These are phyloP conservation scores for Hesperia comma DNA, from an alignment of 2,888 invertebrate species.

Conservation along the genomic window DNA sequence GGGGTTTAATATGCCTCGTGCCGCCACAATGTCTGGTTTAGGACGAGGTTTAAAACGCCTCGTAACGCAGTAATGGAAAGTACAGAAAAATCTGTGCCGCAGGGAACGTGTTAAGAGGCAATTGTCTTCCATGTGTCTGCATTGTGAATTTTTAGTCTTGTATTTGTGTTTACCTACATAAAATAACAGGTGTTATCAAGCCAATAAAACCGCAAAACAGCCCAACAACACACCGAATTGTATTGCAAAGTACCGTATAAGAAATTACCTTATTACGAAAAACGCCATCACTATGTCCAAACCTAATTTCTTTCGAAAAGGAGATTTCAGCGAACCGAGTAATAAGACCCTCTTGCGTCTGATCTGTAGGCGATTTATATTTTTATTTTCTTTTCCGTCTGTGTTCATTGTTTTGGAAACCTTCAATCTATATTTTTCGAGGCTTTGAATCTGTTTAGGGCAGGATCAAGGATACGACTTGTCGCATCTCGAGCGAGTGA, in stretches of 20 bases:
- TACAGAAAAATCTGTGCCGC: no score
- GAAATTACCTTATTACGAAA: slow-evolving; percentile 8
- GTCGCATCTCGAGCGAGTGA: neutral
- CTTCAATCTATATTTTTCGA: slow-evolving; percentile 39
- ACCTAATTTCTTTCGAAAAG: slow-evolving; percentile 38
- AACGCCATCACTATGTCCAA: slow-evolving; percentile 21
- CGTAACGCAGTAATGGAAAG: no score
- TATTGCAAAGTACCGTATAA: neutral
- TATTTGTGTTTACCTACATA: neutral
- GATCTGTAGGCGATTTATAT: slow-evolving; percentile 32
- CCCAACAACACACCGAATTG: neutral
- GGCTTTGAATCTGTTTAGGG: slow-evolving; percentile 38
- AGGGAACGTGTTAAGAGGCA: no score
- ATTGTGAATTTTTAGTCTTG: neutral
- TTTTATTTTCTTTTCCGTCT: slow-evolving; percentile 30
- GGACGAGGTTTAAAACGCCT: no score
- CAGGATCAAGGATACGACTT: slow-evolving; percentile 12
- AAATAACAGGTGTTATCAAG: neutral
- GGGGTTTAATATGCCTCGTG: no score
- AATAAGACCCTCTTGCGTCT: slow-evolving; percentile 41
- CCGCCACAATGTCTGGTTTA: no score
- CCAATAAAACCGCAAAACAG: neutral
- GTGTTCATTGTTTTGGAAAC: slow-evolving; percentile 43
- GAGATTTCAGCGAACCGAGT: slow-evolving; percentile 42
- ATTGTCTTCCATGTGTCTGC: no score